Evolutionary conservation across 2,797 vertebrate species (phyloP), one percentile per base, ranked within the genome.

Genomic region (Pitangus sulphuratus): DNA sequence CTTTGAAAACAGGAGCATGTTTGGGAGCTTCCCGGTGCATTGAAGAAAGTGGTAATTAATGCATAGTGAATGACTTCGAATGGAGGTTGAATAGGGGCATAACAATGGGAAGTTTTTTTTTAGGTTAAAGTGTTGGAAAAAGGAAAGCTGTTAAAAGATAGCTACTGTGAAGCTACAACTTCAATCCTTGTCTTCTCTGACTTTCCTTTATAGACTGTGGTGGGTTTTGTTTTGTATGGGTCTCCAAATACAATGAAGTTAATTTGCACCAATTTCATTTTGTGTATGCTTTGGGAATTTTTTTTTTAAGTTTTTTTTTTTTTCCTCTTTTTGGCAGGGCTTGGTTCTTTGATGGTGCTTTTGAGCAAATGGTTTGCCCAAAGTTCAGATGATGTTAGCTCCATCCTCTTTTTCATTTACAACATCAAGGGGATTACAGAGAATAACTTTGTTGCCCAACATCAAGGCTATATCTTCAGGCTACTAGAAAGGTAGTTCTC

Each of bases 21-120:
- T 98, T 97, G 97, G 97, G 97, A 97, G 97, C 97, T 97, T 98
- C 97, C 96, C 94, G 66, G 93, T 64, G 97, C 96, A 95, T 88
- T 96, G 97, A 97, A 98, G 98, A 98, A 97, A 98, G 97, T 97
- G 97, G 97, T 98, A 98, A 98, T 98, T 98, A 98, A 98, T 98
- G 98, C 98, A 98, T 91, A 98, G 98, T 97, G 98, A 98, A 96
- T 97, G 98, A 98, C 97, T 98, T 97, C 98, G 96, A 98, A 98
- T 98, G 97, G 97, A 97, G 97, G 97, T 94, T 98, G 98, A 98
- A 98, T 98, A 97, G 97, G 95, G 93, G 81, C 88, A 95, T 97
- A 96, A 98, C 98, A 98, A 98, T 98, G 93, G 97, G 91, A 96
- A 96, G 96, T 94, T 94, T 96, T 97, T 97, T 97, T 97, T 97